phyloP scores from a whole-genome alignment of 2,113 vertebrate species.

The Podocnemis expansa region DNA sequence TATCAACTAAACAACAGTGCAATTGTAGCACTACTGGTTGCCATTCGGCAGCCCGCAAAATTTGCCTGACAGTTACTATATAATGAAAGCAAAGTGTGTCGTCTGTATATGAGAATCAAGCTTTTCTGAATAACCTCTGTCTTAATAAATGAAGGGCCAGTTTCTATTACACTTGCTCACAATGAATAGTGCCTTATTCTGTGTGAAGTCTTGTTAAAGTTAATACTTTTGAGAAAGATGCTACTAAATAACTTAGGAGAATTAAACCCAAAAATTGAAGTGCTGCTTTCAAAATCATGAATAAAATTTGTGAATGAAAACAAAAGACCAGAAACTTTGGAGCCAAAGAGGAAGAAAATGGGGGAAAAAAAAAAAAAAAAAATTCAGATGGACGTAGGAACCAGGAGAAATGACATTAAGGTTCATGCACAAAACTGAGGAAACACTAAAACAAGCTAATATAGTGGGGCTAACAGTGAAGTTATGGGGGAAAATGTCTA shows the following conservation, averaged over 20 bases:
- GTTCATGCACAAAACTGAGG: neutral
- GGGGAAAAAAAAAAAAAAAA: no score
- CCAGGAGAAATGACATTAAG: neutral
- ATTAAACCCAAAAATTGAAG: neutral
- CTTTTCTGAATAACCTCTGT: neutral
- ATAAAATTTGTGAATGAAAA: neutral
- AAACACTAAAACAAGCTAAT: neutral
- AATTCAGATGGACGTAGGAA: neutral
- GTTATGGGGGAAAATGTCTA: neutral
- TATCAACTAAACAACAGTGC: conserved; percentile 29
- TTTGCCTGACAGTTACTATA: conserved; percentile 10
- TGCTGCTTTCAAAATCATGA: neutral
- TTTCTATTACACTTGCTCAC: neutral
- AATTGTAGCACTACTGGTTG: conserved; percentile 15
- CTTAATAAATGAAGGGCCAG: neutral
- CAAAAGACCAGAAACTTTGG: neutral
- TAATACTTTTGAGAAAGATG: neutral
- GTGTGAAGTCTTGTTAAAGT: neutral
- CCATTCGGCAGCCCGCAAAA: conserved; percentile 18
- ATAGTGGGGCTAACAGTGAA: neutral
- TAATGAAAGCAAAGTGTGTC: neutral
- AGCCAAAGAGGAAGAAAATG: neutral
- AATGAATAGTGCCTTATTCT: neutral
- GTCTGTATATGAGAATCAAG: conserved; percentile 4
- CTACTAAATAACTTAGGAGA: neutral